Base-by-base conservation (phyloP, 2,113 vertebrate species). In the Mystacornis crossleyi region DNA sequence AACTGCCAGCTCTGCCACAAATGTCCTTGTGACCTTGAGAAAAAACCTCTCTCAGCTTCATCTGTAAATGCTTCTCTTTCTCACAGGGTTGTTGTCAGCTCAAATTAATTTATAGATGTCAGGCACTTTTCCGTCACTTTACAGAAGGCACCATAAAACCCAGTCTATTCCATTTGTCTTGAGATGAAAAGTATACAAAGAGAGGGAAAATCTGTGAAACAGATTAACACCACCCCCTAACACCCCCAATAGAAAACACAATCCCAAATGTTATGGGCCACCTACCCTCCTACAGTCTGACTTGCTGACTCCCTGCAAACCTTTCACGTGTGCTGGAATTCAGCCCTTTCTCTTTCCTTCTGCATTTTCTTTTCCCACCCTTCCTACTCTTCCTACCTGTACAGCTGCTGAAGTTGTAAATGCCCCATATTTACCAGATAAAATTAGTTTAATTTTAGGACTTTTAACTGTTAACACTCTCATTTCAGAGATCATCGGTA, bases 231-330 rank as follows among this genome's bases (percentile, higher is more conserved):
- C 14, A 60, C 4, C 11, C 7, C 10, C 12, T 66, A 43, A 7
- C 1, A 12, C 2, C 4, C 4, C 24, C 18, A 50, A 13, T 4
- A 79, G 38, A 53, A 79, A 75, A 6, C 1, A 1, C 3, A 12
- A 55, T 67, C 5, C 7, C 4, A 36, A 73, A n/a, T 1, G 0
- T 9, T 33, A 26, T 17, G 24, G n/a, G 8, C 18, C 45, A 72
- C 5, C 15, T 43, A 38, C 9, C 16, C 34, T 77, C 24, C 31
- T 65, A 48, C 5, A 3, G 9, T 50, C 24, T 36, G 23, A 58
- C 17, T 6, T 57, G 21, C 17, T 88, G 51, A 57, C 17, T 67
- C 8, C 7, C 34, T 75, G 23, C 23, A 92, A 7, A 2, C 5
- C 6, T 90, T 81, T 50, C n/a, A 26, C 19, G 13, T 24, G 18